Conservation (phyloP, 1,140 invertebrate species). For the Lutraria rhynchaena region DNA sequence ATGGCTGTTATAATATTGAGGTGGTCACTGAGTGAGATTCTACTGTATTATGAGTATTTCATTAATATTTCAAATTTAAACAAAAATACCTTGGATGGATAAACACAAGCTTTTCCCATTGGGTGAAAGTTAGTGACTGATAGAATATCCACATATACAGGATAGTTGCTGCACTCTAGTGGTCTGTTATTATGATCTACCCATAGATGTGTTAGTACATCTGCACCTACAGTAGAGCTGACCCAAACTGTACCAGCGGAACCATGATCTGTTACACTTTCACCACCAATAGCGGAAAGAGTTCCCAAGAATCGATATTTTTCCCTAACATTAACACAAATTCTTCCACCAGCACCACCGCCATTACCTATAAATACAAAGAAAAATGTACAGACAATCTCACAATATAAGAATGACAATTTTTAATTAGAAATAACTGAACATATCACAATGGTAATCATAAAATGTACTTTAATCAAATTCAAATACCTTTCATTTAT, state of each 20-base stretch:
- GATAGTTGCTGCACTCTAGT: conserved; percentile 9
- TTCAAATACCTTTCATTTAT: no score
- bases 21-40: no score
- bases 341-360: conserved; percentile 70
- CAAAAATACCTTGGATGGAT: conserved; percentile 43
- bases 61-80: no score
- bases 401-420: no score
- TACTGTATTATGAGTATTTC: no score
- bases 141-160: conserved; percentile 57
- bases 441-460: no score
- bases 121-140: conserved; percentile 59
- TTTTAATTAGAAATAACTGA: no score
- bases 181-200: conserved; percentile 64
- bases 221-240: conserved; percentile 59
- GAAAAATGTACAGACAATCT: no score
- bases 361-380: conserved; percentile 66
- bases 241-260: conserved; percentile 72
- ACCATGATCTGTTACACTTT: conserved; percentile 40
- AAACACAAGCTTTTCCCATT: conserved; percentile 63
- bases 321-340: conserved; percentile 66
- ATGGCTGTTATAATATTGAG: no score
- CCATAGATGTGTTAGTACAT: conserved; percentile 58
- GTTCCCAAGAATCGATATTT: conserved; percentile 62
- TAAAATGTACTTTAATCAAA: no score
- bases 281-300: conserved; percentile 63